These are phyloP conservation scores for Uropetala carovei DNA, from an alignment of 2,888 invertebrate species.

Conservation along the genomic window DNA sequence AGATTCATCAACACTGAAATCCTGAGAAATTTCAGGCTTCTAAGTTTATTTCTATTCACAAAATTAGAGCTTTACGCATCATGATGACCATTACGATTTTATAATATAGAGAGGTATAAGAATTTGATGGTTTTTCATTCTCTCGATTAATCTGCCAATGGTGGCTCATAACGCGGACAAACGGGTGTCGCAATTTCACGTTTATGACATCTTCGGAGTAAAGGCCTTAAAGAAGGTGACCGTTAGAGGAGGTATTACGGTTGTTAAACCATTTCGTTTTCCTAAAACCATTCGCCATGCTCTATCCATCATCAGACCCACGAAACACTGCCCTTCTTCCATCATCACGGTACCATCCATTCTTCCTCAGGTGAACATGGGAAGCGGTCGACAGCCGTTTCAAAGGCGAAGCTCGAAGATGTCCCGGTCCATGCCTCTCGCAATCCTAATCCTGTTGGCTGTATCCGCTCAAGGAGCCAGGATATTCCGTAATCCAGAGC, in stretches of 20 bases:
- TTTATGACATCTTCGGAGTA: neutral
- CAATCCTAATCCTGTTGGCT: neutral
- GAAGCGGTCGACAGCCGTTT: neutral
- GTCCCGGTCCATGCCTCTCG: neutral
- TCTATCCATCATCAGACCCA: neutral
- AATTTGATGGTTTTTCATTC: no score
- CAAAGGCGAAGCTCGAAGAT: neutral
- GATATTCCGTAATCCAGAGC: slow-evolving; percentile 45
- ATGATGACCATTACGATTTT: no score
- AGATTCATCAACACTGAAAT: no score
- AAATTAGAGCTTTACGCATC: no score
- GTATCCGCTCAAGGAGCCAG: neutral
- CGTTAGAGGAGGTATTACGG: neutral
- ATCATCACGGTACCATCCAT: neutral
- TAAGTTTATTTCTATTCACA: no score
- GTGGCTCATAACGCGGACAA: neutral
- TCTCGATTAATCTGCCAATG: no score
- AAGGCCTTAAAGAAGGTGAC: neutral
- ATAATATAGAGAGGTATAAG: no score
- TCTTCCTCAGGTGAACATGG: slow-evolving; percentile 17
- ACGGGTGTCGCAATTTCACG: neutral
- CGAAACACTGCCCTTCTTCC: no score
- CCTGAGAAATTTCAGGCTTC: no score
- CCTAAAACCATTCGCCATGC: neutral
- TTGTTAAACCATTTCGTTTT: neutral